These are phyloP conservation scores for Monoplex corrugatus DNA, from an alignment of 2,888 invertebrate genomes.

Conservation along the genomic window DNA sequence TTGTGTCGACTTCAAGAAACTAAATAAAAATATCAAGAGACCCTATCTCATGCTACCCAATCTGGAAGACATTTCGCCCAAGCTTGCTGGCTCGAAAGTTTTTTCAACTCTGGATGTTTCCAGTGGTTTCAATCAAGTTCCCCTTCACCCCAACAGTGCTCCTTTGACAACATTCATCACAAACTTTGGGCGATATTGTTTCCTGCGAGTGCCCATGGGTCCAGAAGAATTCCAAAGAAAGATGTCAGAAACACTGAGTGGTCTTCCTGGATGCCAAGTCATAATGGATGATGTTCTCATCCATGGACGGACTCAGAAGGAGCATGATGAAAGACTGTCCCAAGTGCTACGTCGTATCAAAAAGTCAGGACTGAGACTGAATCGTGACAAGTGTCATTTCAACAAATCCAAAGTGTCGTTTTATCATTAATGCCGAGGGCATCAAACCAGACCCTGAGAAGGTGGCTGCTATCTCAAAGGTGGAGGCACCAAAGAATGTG, in stretches of 20 bases:
- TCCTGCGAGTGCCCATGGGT: background rate
- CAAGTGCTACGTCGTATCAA: constrained; percentile 4
- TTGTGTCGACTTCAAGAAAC: background rate
- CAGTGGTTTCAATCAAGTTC: background rate
- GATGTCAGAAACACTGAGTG: constrained; percentile 1
- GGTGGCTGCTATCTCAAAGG: constrained; percentile 11
- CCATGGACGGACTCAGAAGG: constrained; percentile 10
- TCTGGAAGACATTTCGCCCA: constrained; percentile 4
- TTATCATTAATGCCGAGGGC: background rate
- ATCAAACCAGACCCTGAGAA: constrained; percentile 7
- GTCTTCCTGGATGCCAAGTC: background rate
- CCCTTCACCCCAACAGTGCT: background rate
- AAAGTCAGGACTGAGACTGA: background rate
- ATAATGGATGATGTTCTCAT: constrained; percentile 7
- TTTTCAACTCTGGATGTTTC: background rate
- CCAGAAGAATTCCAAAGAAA: constrained; percentile 6
- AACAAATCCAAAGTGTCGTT: constrained; percentile 20
- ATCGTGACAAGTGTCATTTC: constrained; percentile 10
- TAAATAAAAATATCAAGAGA: background rate
- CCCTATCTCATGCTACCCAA: background rate
- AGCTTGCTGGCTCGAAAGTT: background rate
- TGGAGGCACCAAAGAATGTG: too few relatives aligned
- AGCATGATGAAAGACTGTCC: background rate
- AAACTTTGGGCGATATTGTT: constrained; percentile 7
- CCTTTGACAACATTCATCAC: constrained; percentile 20